phyloP scores from a whole-genome alignment of 2,888 invertebrate species.

The Luffia ferchaultella region DNA sequence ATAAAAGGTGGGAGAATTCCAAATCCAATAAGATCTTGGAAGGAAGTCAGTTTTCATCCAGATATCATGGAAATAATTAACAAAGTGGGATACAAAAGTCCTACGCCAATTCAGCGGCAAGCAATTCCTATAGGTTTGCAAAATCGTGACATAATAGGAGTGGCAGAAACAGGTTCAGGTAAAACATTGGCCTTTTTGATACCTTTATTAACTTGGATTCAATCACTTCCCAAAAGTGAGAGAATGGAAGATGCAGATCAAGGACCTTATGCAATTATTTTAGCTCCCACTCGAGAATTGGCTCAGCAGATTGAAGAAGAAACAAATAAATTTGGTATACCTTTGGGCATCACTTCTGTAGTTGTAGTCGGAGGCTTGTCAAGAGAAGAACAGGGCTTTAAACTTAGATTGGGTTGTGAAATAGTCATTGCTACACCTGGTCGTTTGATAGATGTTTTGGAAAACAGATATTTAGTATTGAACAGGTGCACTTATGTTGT shows the following conservation, averaged over 20 bases:
- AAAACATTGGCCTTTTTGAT: constrained; percentile 99
- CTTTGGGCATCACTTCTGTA: constrained; percentile 91
- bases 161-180: constrained; percentile 98
- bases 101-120: constrained; percentile 98
- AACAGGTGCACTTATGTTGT: constrained; percentile 99
- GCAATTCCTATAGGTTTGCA: constrained; percentile 98
- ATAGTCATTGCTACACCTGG: constrained; percentile 99
- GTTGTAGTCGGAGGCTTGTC: constrained; percentile 98
- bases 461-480: constrained; percentile 96
- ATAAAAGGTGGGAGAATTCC: constrained; percentile 98
- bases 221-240: constrained; percentile 95
- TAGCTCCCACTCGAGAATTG: constrained; percentile 99
- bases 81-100: constrained; percentile 95
- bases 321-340: constrained; percentile 95
- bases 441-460: constrained; percentile 97
- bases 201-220: constrained; percentile 97
- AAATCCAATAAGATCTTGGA: constrained; percentile 95
- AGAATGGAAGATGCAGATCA: constrained; percentile 89
- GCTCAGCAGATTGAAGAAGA: constrained; percentile 99
- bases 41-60: constrained; percentile 88
- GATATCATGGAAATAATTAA: constrained; percentile 95
- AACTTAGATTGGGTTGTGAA: constrained; percentile 96
- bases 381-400: constrained; percentile 98
- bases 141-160: constrained; percentile 97
- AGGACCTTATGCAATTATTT: constrained; percentile 98